Percentiles rank a stretch among this genome's conserved stretches.
These are phyloP conservation scores for Hoplostethus atlanticus DNA, from an alignment of 2,797 vertebrate species.

Conservation along the genomic window DNA sequence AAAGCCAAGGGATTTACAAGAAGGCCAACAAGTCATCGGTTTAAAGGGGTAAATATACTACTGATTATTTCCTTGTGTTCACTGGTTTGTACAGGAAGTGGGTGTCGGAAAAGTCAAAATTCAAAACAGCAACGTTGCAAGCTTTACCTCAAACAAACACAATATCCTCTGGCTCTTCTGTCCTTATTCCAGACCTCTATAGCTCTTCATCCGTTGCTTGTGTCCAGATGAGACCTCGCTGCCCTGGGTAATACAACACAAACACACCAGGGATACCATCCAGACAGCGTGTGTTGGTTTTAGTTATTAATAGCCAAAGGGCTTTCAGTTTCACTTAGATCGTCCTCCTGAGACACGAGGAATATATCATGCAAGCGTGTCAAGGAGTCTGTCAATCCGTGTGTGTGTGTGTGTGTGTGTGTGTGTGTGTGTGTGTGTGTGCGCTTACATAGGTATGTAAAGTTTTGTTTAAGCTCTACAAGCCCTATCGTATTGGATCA, in stretches of 20 bases:
- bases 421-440: slow-evolving; percentile 4
- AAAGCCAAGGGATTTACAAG: no score
- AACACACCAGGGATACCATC: neutral
- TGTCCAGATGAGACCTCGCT: neutral
- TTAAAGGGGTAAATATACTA: no score
- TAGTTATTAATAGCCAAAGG: slow-evolving; percentile 35
- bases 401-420: neutral
- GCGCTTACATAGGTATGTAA: neutral
- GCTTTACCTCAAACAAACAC: no score
- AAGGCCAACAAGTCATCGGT: no score
- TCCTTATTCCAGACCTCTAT: no score
- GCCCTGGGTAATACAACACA: neutral
- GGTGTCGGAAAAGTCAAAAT: no score
- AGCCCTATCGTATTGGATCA: slow-evolving; percentile 60
- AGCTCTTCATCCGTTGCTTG: slow-evolving; percentile 14
- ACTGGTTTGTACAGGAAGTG: no score
- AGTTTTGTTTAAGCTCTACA: slow-evolving; percentile 29
- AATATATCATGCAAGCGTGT: neutral
- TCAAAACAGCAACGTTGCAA: no score
- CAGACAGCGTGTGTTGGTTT: slow-evolving; percentile 30
- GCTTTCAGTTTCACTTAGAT: slow-evolving; percentile 25
- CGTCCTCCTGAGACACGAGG: neutral
- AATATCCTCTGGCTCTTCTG: neutral
- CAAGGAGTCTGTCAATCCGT: neutral
- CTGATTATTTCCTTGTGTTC: no score